Conservation (phyloP, 1,140 invertebrate genomes). For the Maniola jurtina region DNA sequence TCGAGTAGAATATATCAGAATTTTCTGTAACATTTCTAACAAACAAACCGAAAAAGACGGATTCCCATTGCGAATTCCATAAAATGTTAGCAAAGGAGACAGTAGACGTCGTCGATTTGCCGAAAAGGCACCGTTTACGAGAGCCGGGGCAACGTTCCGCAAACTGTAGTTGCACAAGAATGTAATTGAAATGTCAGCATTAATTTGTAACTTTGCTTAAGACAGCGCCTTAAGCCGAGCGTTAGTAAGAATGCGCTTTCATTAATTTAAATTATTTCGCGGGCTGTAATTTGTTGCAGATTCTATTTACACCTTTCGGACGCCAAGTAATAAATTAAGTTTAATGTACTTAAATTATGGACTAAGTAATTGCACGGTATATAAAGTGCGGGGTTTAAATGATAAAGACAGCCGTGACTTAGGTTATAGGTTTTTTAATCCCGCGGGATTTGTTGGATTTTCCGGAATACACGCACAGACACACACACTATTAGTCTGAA, state of each 20-base stretch:
- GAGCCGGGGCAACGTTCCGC: constrained; percentile 35
- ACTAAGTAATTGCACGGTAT: background rate
- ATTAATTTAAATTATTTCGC: constrained; percentile 72
- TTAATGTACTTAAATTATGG: constrained; percentile 7
- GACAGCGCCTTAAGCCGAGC: constrained; percentile 44
- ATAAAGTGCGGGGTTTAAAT: background rate
- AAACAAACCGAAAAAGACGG: background rate
- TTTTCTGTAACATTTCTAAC: background rate
- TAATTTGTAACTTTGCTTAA: constrained; percentile 72
- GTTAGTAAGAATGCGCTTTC: constrained; percentile 59
- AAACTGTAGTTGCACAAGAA: constrained; percentile 73
- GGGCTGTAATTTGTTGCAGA: constrained; percentile 57
- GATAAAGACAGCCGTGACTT: too few species aligned
- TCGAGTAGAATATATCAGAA: background rate
- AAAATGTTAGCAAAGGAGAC: constrained; percentile 20
- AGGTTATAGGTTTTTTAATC: too few species aligned
- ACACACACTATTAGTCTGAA: too few species aligned
- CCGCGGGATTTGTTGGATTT: too few species aligned
- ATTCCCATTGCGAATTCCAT: constrained; percentile 9
- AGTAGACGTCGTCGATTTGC: constrained; percentile 14
- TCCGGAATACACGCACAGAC: too few species aligned
- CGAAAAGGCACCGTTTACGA: constrained; percentile 23
- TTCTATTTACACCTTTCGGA: constrained; percentile 46
- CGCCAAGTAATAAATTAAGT: background rate
- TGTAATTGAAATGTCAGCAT: constrained; percentile 76